Conservation (phyloP, 2,888 invertebrate genomes). For the Hirtodrosophila histrioides region DNA sequence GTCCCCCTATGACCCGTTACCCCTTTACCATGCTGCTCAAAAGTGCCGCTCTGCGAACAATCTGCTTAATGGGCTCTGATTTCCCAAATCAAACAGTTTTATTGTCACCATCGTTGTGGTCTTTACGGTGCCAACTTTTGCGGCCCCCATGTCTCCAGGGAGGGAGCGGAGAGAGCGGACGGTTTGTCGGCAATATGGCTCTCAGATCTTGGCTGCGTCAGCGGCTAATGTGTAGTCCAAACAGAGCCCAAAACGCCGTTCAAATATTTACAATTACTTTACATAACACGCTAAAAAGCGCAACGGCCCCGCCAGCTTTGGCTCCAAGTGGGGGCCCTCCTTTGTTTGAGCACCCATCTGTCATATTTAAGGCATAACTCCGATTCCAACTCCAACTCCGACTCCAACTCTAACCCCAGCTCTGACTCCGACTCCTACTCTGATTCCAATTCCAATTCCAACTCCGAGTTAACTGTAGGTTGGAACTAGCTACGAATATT, state of each 20-base stretch:
- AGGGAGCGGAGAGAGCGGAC: background rate
- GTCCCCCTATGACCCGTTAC: background rate
- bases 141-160: conserved; percentile 45
- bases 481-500: too few relatives aligned
- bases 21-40: background rate
- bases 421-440: too few relatives aligned
- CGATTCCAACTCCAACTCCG: conserved; percentile 33
- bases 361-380: conserved; percentile 68
- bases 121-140: conserved; percentile 56
- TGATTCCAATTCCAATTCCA: too few relatives aligned
- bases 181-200: conserved; percentile 9
- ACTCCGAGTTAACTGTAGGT: too few relatives aligned
- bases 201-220: conserved; percentile 33
- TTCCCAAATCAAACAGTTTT: conserved; percentile 73
- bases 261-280: conserved; percentile 75
- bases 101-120: conserved; percentile 53
- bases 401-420: conserved; percentile 2
- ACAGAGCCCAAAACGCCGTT: conserved; percentile 46
- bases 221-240: conserved; percentile 54
- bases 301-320: conserved; percentile 24
- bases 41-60: conserved; percentile 18
- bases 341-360: conserved; percentile 62
- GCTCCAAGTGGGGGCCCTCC: background rate
- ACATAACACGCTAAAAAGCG: conserved; percentile 55
- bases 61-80: conserved; percentile 70